phyloP scores from a whole-genome alignment of 2,888 invertebrate genomes.

The Xestoiulus laeticollis region DNA sequence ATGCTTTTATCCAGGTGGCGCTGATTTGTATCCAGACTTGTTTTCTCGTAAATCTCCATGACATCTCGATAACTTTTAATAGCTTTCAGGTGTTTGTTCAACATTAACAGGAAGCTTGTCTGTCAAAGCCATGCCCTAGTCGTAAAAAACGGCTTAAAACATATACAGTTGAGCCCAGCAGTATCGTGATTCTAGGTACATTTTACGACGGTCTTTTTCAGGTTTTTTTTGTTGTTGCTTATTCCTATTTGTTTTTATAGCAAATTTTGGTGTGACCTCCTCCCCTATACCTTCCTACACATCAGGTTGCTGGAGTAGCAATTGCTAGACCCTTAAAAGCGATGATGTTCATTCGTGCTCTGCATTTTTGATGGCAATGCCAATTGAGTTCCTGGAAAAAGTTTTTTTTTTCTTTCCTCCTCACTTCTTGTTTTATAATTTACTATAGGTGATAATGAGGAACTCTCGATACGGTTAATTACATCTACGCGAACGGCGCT shows the following conservation, averaged over 20 bases:
- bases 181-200: not conserved
- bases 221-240: not conserved
- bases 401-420: not conserved
- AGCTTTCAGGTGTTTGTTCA: not conserved
- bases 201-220: not conserved
- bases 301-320: not conserved
- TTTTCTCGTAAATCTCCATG: conserved; percentile 1
- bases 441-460: not conserved
- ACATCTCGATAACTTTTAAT: conserved; percentile 2
- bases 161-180: not conserved
- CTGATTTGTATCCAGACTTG: not conserved
- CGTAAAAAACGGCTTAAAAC: not conserved
- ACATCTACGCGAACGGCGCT: not conserved
- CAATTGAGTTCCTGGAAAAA: not conserved
- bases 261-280: not conserved
- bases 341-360: not conserved
- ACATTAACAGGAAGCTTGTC: not conserved
- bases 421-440: not conserved
- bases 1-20: too few species aligned
- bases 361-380: not conserved
- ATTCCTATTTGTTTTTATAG: not conserved
- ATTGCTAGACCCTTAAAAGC: not conserved
- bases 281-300: not conserved
- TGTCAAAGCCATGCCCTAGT: not conserved
- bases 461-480: conserved; percentile 3